phyloP scores from a whole-genome alignment of 2,888 invertebrate species.

The Apodemia mormo region DNA sequence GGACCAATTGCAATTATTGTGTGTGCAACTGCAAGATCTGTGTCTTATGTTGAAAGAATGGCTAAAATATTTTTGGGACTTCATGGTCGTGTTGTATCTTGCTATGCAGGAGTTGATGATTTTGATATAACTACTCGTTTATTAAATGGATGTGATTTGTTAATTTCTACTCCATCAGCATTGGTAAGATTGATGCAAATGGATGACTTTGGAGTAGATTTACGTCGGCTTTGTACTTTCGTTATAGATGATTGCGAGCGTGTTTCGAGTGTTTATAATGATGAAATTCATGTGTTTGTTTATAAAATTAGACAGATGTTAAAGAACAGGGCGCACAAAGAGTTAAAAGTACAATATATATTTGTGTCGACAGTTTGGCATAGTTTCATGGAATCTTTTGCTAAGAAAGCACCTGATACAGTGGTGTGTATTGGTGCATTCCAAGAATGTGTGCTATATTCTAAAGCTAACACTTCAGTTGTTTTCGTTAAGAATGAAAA shows the following conservation, averaged over 20 bases:
- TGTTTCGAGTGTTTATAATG: constrained; percentile 77
- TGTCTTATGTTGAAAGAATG: constrained; percentile 65
- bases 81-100: constrained; percentile 58
- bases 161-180: constrained; percentile 85
- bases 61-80: constrained; percentile 65
- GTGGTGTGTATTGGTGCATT: constrained; percentile 86
- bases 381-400: constrained; percentile 77
- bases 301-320: constrained; percentile 68
- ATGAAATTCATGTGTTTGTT: constrained; percentile 68
- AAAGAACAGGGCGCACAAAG: constrained; percentile 61
- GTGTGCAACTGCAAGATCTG: constrained; percentile 83
- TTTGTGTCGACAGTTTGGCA: constrained; percentile 85
- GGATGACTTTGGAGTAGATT: constrained; percentile 71
- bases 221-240: constrained; percentile 84
- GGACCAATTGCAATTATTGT: constrained; percentile 86
- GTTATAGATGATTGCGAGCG: constrained; percentile 87
- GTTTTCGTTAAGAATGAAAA: constrained; percentile 59
- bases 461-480: constrained; percentile 69
- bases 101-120: constrained; percentile 67
- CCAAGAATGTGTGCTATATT: constrained; percentile 89
- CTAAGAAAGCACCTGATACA: constrained; percentile 80
- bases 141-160: constrained; percentile 85
- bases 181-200: constrained; percentile 69
- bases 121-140: constrained; percentile 64
- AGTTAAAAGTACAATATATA: constrained; percentile 80